Percentiles rank a stretch among this genome's conserved stretches.
phyloP scores from a whole-genome alignment of 2,113 vertebrate species.

The Hiodon alosoides region DNA sequence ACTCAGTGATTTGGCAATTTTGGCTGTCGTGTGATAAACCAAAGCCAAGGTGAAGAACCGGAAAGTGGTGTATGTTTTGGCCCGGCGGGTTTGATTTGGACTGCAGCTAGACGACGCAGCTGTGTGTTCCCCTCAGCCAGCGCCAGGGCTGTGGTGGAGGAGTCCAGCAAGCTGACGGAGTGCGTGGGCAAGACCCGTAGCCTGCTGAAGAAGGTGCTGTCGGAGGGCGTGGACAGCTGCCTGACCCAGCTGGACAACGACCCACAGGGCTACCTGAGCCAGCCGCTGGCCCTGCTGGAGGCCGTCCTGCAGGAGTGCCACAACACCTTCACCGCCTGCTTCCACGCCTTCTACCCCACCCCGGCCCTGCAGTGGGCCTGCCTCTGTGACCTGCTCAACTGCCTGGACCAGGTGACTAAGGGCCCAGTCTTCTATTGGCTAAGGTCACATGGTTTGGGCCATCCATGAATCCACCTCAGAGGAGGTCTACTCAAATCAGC shows the following conservation, averaged over 20 bases:
- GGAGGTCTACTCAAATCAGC: too few species aligned
- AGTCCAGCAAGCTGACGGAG: conserved; percentile 94
- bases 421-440: too few species aligned
- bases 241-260: conserved; percentile 94
- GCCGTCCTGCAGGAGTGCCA: conserved; percentile 96
- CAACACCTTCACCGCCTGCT: conserved; percentile 96
- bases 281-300: conserved; percentile 87
- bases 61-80: too few species aligned
- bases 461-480: too few species aligned
- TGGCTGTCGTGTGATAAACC: too few species aligned
- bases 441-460: too few species aligned
- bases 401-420: conserved; percentile 84
- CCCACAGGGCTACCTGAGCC: conserved; percentile 91
- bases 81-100: too few species aligned
- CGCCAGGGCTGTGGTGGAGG: conserved; percentile 90
- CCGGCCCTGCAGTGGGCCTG: conserved; percentile 96
- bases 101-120: background rate
- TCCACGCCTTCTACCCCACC: conserved; percentile 96
- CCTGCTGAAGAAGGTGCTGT: conserved; percentile 92
- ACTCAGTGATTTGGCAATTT: too few species aligned
- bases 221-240: conserved; percentile 94
- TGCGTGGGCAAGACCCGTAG: conserved; percentile 96
- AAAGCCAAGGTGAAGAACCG: too few species aligned
- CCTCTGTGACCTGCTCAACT: conserved; percentile 93
- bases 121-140: conserved; percentile 59